Base-by-base conservation (phyloP, 2,888 invertebrate genomes). In the Buathra laborator region DNA sequence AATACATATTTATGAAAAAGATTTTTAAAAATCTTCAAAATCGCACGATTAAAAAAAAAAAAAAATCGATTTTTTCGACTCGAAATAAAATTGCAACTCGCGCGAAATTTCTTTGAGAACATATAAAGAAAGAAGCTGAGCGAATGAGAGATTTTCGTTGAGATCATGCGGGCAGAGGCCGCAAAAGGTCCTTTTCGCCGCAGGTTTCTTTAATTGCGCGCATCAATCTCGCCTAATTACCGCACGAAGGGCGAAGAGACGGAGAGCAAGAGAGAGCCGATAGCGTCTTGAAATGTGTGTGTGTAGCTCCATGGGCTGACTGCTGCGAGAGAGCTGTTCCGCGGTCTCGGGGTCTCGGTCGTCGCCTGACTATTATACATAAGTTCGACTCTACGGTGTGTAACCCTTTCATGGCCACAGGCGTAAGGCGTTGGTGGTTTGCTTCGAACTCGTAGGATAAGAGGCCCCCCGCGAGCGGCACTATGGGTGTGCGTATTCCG, bases 171-270 rank as follows among this genome's bases (percentile, higher is more conserved):
- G 70, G 77, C 76, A 80, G 81, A 67, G 83, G 64, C 77, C 82
- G 68, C 62, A 67, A 78, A 29, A 32, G 59, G 68, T 79, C 66
- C 71, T 84, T 84, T 85, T 87, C 84, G 76, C 85, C 89, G 89
- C 88, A 79, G 83, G 88, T 91, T 92, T 91, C 92, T 92, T 90
- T 92, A 93, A 93, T 93, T 91, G 88, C 89, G 75, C 62, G 78
- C 90, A 92, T 93, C 92, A 92, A 91, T 93, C 92, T 91, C 87
- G 86, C 87, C 88, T 92, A 92, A 93, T 92, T 92, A 89, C 90
- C 85, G 87, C 37, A 29, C 62, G 51, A 19, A 70, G 70, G 24
- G 70, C 59, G 32, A 12, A 44, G 7, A 37, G 32, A 14, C 46
- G 46, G 9, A 19, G 44, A 19, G 67, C 24, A 12, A 37, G 37